Evolutionary conservation across 2,113 vertebrate genomes (phyloP), one percentile per base, ranked within the genome.

Genomic region (Lamprotornis superbus): DNA sequence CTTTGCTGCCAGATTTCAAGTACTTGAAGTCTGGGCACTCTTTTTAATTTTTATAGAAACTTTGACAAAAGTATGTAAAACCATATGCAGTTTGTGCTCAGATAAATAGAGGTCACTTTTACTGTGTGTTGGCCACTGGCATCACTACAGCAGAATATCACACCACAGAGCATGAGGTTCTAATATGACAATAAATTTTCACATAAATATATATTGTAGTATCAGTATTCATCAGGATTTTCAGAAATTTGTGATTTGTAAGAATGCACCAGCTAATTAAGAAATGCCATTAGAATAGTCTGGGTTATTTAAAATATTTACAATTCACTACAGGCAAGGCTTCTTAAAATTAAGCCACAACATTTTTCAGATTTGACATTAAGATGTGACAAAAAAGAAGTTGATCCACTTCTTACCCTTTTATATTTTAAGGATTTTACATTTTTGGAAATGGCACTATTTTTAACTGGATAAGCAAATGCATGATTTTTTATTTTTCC

Each of bases 241-340:
- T 89, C 68, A 75, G 53, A 75, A 27, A 42, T 49, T 67, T 28
- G 5, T 70, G 47, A 71, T 52, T 73, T 67, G 11, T 9, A 80
- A 59, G 74, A 64, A 69, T 15, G 1, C 5, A 44, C 37, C 28
- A 68, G 10, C 77, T 68, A 76, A 89, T 40, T 11, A 56, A 71
- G 30, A 80, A 37, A 64, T 40, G 33, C 8, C 10, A 76, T 28
- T 89, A n/a, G 42, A 84, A 75, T 37, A 64, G 15, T 60, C 64
- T 86, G 28, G 16, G 49, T 42, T 9, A 78, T 79, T 92, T 92
- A 53, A 89, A 94, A 93, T 78, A 81, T 57, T 94, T 96, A 57
- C 18, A 78, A 42, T 53, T 64, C 28, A 65, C 44, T 75, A 67
- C 44, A 79, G 31, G 17, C 39, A 80, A 88, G 15, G 7, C 1